Conservation (phyloP, 2,113 vertebrate species). For the Candoia aspera region DNA sequence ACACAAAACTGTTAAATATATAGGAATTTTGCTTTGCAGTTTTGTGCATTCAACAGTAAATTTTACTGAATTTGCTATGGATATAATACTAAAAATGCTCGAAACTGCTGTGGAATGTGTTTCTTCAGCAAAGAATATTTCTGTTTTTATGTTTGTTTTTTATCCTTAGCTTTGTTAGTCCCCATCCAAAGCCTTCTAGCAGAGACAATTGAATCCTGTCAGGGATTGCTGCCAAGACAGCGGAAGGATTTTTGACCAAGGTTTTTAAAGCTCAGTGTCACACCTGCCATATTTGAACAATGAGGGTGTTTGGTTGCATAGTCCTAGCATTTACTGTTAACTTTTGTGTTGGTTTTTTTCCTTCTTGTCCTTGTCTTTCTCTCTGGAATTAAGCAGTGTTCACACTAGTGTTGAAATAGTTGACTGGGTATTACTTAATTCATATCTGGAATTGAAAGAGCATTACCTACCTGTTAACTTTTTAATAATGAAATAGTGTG, state of each 20-base stretch:
- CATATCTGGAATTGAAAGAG: slow-evolving; percentile 62
- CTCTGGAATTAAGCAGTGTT: slow-evolving; percentile 77
- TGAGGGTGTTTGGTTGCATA: slow-evolving; percentile 81
- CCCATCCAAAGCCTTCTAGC: slow-evolving; percentile 84
- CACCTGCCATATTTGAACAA: slow-evolving; percentile 88
- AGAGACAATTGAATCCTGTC: slow-evolving; percentile 82
- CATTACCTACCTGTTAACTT: slow-evolving; percentile 72
- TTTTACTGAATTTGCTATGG: slow-evolving; percentile 60
- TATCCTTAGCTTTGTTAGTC: slow-evolving; percentile 76
- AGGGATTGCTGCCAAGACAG: slow-evolving; percentile 88
- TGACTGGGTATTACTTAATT: slow-evolving; percentile 70
- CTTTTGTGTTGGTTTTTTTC: slow-evolving; percentile 66
- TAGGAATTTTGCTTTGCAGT: slow-evolving; percentile 61
- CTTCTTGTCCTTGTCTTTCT: slow-evolving; percentile 59
- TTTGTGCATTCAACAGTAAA: slow-evolving; percentile 74
- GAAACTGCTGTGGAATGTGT: slow-evolving; percentile 86
- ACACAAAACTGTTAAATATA: slow-evolving; percentile 74
- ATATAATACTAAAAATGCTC: slow-evolving; percentile 71
- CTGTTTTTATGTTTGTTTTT: slow-evolving; percentile 63
- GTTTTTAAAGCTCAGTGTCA: slow-evolving; percentile 98
- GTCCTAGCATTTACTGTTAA: slow-evolving; percentile 74
- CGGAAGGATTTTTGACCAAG: slow-evolving; percentile 99
- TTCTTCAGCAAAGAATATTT: slow-evolving; percentile 71
- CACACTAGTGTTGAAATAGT: slow-evolving; percentile 81
- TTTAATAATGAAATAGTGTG: slow-evolving; percentile 78